Evolutionary conservation across 2,888 invertebrate genomes (phyloP), one percentile per base, ranked within the genome.

Genomic region (Tryphoninae sp.): DNA sequence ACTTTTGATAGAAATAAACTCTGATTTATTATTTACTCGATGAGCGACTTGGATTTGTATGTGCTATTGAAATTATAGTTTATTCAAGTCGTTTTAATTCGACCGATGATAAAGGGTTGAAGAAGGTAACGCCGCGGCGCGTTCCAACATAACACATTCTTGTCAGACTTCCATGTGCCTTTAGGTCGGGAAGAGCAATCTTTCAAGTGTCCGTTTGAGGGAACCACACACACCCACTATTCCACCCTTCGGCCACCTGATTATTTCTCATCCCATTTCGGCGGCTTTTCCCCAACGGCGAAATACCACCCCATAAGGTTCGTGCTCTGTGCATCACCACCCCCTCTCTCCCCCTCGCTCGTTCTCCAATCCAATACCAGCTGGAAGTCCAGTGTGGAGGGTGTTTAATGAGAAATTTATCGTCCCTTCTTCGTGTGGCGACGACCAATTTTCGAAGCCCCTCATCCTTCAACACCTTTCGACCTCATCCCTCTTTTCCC

Each of bases 371-470:
- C 76, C 72, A 82, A 79, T 79, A 73, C 67, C 51, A 53, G 33
- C 72, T 69, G 83, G 78, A 72, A 84, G 67, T 82, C 78, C 77
- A 65, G 61, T 59, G 69, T 69, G 69, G 82, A 68, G 76, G 71
- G 76, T 80, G 83, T 86, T 86, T 86, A 87, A 88, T 86, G 85
- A 83, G 80, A 85, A 88, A 89, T 88, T 87, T 86, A 89, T 89
- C 85, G 85, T 76, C 79, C 71, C 58, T 76, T 82, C 79, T 72
- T 73, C 76, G 72, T 74, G 78, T 75, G 85, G 86, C 84, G 84
- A 51, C 80, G 59, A 80, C 81, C 86, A 86, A 86, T 89, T 86
- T 86, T 78, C 79, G 80, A 78, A 58, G 62, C 51, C 83, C 79
- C 75, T 84, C 77, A 82, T 82, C 79, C 78, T 22, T 80, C 64